Percentiles rank a stretch among this genome's conserved stretches.
These are phyloP conservation scores for Ciconia maguari DNA, from an alignment of 2,113 vertebrate species.

Conservation along the genomic window DNA sequence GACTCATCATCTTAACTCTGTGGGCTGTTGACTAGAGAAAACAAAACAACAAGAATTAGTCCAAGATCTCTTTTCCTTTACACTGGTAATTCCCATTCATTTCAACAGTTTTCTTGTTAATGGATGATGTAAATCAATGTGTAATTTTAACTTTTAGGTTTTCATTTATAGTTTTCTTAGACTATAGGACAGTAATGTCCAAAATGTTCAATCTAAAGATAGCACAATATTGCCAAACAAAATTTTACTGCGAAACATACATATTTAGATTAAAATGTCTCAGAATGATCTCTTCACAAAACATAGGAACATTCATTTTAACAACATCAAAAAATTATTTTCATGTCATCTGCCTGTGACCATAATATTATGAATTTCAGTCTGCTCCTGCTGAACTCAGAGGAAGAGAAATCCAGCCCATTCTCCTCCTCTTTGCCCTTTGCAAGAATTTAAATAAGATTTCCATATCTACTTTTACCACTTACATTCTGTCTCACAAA, in stretches of 20 bases:
- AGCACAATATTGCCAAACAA: neutral
- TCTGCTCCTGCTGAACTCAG: neutral
- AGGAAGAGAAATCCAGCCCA: neutral
- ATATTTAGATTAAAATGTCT: neutral
- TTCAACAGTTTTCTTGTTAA: neutral
- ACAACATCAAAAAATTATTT: neutral
- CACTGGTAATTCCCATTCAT: neutral
- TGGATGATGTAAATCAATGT: neutral
- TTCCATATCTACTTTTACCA: constrained; percentile 31
- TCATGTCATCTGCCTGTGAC: neutral
- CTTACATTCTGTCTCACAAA: constrained; percentile 31
- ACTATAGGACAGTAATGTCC: neutral
- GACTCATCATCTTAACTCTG: neutral
- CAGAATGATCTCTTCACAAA: neutral
- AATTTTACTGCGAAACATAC: neutral
- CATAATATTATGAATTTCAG: constrained; percentile 28
- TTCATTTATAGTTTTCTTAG: neutral
- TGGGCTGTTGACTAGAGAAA: neutral
- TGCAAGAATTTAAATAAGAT: constrained; percentile 14
- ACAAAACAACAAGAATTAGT: neutral
- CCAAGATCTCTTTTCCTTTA: neutral
- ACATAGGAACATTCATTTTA: neutral
- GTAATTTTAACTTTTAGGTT: neutral
- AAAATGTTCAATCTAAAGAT: neutral
- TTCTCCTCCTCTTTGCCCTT: neutral